Evolutionary conservation across 1,140 invertebrate genomes (phyloP).

Genomic region (Magallana angulata): DNA sequence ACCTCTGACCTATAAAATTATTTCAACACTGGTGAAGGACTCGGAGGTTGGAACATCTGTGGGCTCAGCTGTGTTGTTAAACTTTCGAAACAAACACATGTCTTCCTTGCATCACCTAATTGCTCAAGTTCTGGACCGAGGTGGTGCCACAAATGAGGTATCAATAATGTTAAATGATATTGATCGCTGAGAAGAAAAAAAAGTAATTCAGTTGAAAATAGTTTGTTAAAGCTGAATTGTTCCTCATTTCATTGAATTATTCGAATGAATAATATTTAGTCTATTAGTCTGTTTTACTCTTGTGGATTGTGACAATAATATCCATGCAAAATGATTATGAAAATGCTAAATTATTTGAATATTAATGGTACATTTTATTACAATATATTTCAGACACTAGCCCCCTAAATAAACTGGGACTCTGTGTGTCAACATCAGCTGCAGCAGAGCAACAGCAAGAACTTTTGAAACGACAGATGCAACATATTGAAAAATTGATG

Average conservation of each 20-base stretch:
- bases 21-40: constrained; percentile 23
- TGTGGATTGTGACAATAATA: neutral
- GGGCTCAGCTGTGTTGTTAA: constrained; percentile 34
- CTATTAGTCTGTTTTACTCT: neutral
- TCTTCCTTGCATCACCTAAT: constrained; percentile 42
- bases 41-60: constrained; percentile 16
- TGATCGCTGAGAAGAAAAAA: neutral
- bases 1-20: constrained; percentile 3
- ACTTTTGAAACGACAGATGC: constrained; percentile 21
- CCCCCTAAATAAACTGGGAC: constrained; percentile 24
- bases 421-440: constrained; percentile 36
- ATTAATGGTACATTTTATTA: constrained; percentile 2
- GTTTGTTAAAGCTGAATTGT: constrained; percentile 17
- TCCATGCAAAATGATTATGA: too few relatives aligned
- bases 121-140: constrained; percentile 36
- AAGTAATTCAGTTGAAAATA: constrained; percentile 8
- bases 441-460: neutral
- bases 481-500: neutral
- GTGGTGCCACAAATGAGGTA: constrained; percentile 52
- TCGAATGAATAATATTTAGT: constrained; percentile 6
- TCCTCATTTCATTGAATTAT: constrained; percentile 19
- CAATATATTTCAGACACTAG: constrained; percentile 36
- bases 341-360: neutral
- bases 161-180: neutral
- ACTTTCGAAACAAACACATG: constrained; percentile 41